These are phyloP conservation scores for Lasioglossum oenotherae DNA, from an alignment of 2,888 invertebrate genomes.

Conservation along the genomic window DNA sequence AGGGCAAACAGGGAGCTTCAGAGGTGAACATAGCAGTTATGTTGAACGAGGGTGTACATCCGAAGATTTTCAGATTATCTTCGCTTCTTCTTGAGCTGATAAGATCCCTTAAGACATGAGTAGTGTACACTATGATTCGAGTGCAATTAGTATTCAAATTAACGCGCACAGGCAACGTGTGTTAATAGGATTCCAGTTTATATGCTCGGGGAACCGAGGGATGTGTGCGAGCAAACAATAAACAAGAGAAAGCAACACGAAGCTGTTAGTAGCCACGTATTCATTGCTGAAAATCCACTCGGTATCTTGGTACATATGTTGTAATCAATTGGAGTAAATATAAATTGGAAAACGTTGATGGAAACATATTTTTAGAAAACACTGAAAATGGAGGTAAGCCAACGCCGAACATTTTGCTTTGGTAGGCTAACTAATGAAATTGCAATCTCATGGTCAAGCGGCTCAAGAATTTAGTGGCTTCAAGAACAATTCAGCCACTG, in stretches of 20 bases:
- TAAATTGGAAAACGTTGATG: too few relatives aligned
- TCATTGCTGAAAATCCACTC: not conserved
- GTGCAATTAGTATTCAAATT: constrained; percentile 1
- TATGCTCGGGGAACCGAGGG: not conserved
- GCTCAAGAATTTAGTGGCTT: not conserved
- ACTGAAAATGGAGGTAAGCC: too few relatives aligned
- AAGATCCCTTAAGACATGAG: not conserved
- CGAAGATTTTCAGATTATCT: not conserved
- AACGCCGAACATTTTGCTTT: too few relatives aligned
- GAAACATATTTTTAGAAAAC: too few relatives aligned
- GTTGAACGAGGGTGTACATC: not conserved
- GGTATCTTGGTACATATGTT: not conserved
- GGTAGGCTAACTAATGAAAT: not conserved
- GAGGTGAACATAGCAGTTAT: not conserved
- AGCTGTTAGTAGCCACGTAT: not conserved
- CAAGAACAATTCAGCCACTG: not conserved
- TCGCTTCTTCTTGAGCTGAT: not conserved
- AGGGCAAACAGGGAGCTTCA: not conserved
- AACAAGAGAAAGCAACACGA: not conserved
- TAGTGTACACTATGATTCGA: constrained; percentile 2
- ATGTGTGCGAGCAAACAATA: not conserved
- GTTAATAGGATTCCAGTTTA: constrained; percentile 6
- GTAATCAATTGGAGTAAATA: not conserved
- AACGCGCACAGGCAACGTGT: not conserved
- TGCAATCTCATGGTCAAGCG: not conserved